A percentile compares a stretch with the other conserved stretches of the same genome.
phyloP scores from a whole-genome alignment of 2,888 invertebrate genomes.

The Rapana venosa region DNA sequence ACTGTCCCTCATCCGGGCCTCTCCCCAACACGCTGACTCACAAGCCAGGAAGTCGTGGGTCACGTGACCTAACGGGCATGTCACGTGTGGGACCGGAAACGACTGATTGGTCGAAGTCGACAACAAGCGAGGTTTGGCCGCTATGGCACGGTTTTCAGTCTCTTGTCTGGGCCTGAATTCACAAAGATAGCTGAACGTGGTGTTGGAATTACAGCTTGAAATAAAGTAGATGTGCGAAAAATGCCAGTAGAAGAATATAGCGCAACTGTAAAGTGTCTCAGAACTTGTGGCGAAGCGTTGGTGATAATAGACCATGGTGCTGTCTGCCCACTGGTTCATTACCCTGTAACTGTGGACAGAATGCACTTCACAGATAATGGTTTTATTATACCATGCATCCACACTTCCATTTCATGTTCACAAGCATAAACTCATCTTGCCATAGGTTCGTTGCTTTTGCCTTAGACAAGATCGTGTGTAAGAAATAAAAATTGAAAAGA shows the following conservation, averaged over 20 bases:
- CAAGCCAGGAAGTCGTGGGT: not conserved
- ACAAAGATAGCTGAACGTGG: not conserved
- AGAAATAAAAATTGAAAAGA: too few species aligned
- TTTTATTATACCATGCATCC: not conserved
- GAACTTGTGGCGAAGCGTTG: not conserved
- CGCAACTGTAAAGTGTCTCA: not conserved
- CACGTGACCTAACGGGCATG: not conserved
- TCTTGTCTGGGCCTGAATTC: not conserved
- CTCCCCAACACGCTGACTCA: not conserved
- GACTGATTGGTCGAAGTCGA: not conserved
- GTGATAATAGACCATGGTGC: not conserved
- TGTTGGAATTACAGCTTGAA: rapidly evolving
- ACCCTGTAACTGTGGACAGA: not conserved
- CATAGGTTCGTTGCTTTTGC: too few species aligned
- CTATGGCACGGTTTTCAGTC: too few species aligned
- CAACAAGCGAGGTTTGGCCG: not conserved
- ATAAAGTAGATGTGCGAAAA: not conserved
- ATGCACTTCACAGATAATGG: not conserved
- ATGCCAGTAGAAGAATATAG: not conserved
- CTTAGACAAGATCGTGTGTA: too few species aligned
- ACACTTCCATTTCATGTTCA: too few species aligned
- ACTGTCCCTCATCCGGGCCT: not conserved
- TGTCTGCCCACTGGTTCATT: slow-evolving; percentile 11
- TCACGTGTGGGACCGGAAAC: not conserved
- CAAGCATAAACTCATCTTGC: too few species aligned